Evolutionary conservation across 2,888 invertebrate species (phyloP), one percentile per base, ranked within the genome.

Genomic region (Epirrhoe alternata): DNA sequence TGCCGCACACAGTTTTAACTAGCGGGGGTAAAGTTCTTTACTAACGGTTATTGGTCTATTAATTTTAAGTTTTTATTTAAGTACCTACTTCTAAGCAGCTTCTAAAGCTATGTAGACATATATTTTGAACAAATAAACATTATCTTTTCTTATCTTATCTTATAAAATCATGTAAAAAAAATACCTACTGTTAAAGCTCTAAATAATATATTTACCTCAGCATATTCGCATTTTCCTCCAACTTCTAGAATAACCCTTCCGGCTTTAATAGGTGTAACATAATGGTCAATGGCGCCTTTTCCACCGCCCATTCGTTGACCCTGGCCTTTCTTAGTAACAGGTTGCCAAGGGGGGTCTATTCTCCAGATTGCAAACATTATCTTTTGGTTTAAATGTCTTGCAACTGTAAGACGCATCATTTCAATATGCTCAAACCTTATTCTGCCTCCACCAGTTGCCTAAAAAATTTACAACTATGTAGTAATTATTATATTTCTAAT

Each of bases 251-350:
- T 97, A 24, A 99, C 95, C 77, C 99, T 94, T 52, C 97, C 98
- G 35, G 97, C 94, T 93, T 97, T 98, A 3, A 99, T 88, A 0
- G 99, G 99, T 0, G 98, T 98, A 0, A 97, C 97, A 86, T 99
- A 99, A 87, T 98, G 98, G 83, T 99, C 97, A 66, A 99, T 98
- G 0, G 96, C 94, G 6, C 98, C 98, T 94, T 99, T 99, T 12
- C 99, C 99, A 72, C 98, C 98, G 7, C 99, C 99, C 97, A 99
- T 98, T 77, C 98, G 94, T 73, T 96, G 96, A 0, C 99, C 99
- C 85, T 96, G 96, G 0, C 97, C 97, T 85, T 97, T 97, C 86
- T 96, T 97, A 0, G 98, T 97, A 8, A 98, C 90, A 0, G 99
- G 97, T 80, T 99, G 98, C 99, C 99, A 99, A 0, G 99, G 99